A percentile compares a stretch with the other conserved stretches of the same genome.
Conservation (phyloP, 2,113 vertebrate genomes). For the Melanotaenia duboulayi region DNA sequence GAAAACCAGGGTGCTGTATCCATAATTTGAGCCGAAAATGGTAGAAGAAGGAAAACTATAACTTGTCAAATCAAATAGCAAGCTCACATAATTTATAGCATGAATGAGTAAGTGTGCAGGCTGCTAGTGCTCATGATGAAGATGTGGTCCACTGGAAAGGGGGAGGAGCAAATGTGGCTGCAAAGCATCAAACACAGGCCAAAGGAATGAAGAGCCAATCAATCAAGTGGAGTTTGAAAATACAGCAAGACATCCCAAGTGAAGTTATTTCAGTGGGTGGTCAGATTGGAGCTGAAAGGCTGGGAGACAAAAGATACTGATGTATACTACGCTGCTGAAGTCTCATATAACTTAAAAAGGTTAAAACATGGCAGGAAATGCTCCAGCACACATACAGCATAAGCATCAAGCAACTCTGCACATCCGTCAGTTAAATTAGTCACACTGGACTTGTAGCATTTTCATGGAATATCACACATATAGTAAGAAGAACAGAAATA, state of each 20-base stretch:
- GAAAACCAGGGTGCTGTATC: constrained; percentile 8
- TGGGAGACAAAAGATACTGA: constrained; percentile 27
- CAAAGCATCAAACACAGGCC: constrained; percentile 73
- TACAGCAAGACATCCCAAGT: constrained; percentile 64
- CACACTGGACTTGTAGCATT: neutral
- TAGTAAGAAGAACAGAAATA: constrained; percentile 6
- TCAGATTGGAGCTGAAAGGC: constrained; percentile 38
- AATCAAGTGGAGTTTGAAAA: constrained; percentile 74
- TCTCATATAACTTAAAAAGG: constrained; percentile 21
- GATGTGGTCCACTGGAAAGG: constrained; percentile 67
- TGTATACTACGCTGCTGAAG: constrained; percentile 16
- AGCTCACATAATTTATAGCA: constrained; percentile 57
- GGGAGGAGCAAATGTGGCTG: constrained; percentile 67
- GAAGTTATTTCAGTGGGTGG: constrained; percentile 72
- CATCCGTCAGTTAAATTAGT: neutral
- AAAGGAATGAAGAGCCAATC: constrained; percentile 68
- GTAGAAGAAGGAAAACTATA: no score
- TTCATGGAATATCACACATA: neutral
- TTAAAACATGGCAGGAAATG: constrained; percentile 4
- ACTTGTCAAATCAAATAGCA: constrained; percentile 21
- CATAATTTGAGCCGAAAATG: neutral
- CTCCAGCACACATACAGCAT: neutral
- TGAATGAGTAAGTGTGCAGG: constrained; percentile 65
- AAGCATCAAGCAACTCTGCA: neutral
- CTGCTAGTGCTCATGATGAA: constrained; percentile 64